phyloP scores from a whole-genome alignment of 1,140 invertebrate species.

The Bombus haemorrhoidalis region DNA sequence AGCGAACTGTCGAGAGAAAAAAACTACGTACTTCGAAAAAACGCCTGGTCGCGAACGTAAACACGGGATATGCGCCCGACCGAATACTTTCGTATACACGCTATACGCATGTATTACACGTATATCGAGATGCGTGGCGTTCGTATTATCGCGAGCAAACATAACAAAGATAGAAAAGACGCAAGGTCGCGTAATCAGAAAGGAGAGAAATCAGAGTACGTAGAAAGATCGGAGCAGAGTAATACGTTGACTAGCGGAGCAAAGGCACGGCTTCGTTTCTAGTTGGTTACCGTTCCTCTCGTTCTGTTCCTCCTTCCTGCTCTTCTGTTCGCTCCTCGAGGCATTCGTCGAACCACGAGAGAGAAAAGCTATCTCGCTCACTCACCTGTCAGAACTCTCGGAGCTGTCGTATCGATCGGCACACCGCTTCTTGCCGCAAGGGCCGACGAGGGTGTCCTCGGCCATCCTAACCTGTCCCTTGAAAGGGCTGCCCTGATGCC shows the following conservation, averaged over 20 bases:
- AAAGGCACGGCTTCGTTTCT: not conserved
- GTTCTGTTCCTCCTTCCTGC: conserved; percentile 1
- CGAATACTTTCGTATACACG: not conserved
- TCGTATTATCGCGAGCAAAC: not conserved
- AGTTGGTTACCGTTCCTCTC: not conserved
- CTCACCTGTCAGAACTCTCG: conserved; percentile 94
- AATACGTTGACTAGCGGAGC: too few species aligned
- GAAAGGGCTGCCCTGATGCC: conserved; percentile 69
- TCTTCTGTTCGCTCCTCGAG: conserved; percentile 14
- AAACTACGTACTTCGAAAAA: not conserved
- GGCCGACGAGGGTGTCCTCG: conserved; percentile 74
- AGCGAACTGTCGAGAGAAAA: not conserved
- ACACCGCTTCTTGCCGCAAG: conserved; percentile 91
- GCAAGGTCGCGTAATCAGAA: not conserved
- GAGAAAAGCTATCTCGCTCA: conserved; percentile 51
- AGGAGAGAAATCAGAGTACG: not conserved
- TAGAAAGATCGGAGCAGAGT: not conserved
- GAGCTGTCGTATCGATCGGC: conserved; percentile 94
- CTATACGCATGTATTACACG: not conserved
- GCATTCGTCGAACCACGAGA: conserved; percentile 30
- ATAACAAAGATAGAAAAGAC: not conserved
- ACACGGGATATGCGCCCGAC: not conserved
- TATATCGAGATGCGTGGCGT: not conserved
- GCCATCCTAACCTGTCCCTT: conserved; percentile 76
- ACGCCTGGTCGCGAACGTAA: conserved; percentile 2